Percentiles rank a stretch among this genome's conserved stretches.
Evolutionary conservation across 92 coral and sea anemone genomes (phyloP).

Genomic region (Parazoanthus swiftii): DNA sequence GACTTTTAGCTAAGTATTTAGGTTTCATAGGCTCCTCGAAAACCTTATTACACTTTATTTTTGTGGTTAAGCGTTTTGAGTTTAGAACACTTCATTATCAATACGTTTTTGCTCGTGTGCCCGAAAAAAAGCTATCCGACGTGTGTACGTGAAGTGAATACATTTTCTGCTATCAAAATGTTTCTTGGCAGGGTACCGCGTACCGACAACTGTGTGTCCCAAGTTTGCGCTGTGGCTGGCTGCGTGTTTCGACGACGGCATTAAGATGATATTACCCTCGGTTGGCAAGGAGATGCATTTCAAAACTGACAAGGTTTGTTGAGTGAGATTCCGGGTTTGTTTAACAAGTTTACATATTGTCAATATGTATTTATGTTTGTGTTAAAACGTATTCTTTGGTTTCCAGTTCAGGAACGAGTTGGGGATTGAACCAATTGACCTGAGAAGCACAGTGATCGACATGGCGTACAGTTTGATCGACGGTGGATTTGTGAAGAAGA

Average conservation of each 20-base stretch:
- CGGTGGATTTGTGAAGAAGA: conserved; percentile 84
- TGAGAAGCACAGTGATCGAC: conserved; percentile 72
- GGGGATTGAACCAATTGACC: conserved; percentile 71
- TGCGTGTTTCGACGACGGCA: conserved; percentile 69
- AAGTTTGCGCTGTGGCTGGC: conserved; percentile 67
- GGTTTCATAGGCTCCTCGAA: no score
- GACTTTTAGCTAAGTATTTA: no score
- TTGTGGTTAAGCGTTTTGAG: no score
- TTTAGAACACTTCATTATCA: no score
- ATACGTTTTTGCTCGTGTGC: neutral
- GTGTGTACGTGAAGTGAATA: no score
- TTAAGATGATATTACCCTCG: conserved; percentile 69
- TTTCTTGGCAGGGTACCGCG: conserved; percentile 73
- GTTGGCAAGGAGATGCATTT: conserved; percentile 64
- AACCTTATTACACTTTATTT: no score
- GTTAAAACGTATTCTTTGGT: neutral
- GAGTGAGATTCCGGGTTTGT: neutral
- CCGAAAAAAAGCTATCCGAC: conserved; percentile 57
- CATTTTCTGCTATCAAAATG: neutral
- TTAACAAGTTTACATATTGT: neutral
- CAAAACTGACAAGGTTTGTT: conserved; percentile 75
- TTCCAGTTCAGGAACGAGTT: conserved; percentile 74
- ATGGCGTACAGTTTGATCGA: conserved; percentile 97
- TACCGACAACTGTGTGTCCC: conserved; percentile 79
- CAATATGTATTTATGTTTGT: no score